Evolutionary conservation across 2,113 vertebrate species (phyloP).

Genomic region (Okapia johnstoni): DNA sequence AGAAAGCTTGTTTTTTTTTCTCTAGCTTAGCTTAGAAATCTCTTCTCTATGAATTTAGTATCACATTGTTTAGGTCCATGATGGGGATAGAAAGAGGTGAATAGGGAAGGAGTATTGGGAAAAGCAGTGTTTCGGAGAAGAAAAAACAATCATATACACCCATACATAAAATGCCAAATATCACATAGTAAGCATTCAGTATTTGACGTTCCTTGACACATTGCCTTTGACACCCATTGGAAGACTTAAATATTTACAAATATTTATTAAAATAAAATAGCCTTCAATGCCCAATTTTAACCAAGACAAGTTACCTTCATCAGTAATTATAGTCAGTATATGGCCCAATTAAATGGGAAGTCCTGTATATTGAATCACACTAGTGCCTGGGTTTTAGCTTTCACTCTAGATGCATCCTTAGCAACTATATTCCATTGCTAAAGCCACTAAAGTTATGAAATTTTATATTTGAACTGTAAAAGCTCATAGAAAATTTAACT

Average conservation of each 20-base stretch:
- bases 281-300: not conserved
- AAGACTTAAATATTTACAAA: not conserved
- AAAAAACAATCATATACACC: not conserved
- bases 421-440: not conserved
- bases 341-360: not conserved
- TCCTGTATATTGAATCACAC: not conserved
- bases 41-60: not conserved
- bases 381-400: not conserved
- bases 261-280: slow-evolving; percentile 5
- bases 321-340: not conserved
- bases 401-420: not conserved
- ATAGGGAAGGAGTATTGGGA: not conserved
- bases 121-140: not conserved
- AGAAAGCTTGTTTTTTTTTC: not conserved
- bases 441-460: not conserved
- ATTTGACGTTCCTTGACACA: not conserved
- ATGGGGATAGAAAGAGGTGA: not conserved
- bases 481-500: not conserved
- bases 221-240: not conserved
- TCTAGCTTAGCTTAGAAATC: not conserved
- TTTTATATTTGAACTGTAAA: not conserved
- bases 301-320: not conserved
- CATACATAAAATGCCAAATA: not conserved
- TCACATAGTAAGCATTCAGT: not conserved
- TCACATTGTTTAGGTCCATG: not conserved